These are phyloP conservation scores for Apteryx owenii DNA, from an alignment of 2,113 vertebrate species.

Conservation along the genomic window DNA sequence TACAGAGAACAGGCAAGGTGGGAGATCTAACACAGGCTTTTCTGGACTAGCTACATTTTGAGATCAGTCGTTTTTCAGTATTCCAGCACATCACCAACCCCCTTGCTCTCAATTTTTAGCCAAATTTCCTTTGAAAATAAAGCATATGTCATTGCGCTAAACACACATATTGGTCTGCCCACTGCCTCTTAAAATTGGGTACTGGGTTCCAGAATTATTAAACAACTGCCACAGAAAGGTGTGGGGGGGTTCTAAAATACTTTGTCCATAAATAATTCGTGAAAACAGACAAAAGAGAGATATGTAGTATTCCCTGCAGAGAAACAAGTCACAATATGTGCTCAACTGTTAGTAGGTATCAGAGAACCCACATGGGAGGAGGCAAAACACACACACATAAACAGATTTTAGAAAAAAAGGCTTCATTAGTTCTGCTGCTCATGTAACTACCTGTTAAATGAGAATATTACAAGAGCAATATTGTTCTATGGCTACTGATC, in stretches of 20 bases:
- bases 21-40: neutral
- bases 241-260: neutral
- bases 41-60: neutral
- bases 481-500: neutral
- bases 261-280: neutral
- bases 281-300: neutral
- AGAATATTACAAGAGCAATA: neutral
- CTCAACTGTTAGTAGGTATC: neutral
- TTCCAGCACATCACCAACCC: neutral
- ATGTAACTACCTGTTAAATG: neutral
- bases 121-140: neutral
- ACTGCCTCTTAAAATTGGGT: neutral
- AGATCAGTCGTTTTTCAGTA: neutral
- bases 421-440: neutral
- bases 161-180: neutral
- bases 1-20: neutral
- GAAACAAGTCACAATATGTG: neutral
- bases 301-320: neutral
- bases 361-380: neutral
- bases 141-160: neutral
- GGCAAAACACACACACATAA: rapidly evolving
- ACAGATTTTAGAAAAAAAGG: neutral
- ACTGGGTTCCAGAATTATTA: too few species aligned
- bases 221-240: neutral
- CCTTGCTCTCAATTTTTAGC: neutral